Evolutionary conservation across 2,113 vertebrate species (phyloP), one percentile per base, ranked within the genome.

Genomic region (Gadus chalcogrammus): DNA sequence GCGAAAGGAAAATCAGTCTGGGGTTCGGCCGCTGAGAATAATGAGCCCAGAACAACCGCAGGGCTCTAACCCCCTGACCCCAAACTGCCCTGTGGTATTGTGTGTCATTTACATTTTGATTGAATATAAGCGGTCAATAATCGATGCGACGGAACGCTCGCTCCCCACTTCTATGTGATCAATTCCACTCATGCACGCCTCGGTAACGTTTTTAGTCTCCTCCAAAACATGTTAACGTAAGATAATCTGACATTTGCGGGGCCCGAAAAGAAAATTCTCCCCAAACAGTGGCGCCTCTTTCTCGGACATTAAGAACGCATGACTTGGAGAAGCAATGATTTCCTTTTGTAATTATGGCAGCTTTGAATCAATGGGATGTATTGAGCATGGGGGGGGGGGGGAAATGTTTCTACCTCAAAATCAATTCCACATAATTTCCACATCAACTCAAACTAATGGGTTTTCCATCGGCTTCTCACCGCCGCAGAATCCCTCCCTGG

Each of bases 341-440:
- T 58, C 55, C 80, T 81, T 88, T 85, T 79, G 78, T 88, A 91
- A 92, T 88, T 86, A 88, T 86, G 86, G 85, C 82, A 65, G 75
- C 42, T 31, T 65, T 65, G 76, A 77, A 89, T 91, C 88, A 84
- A 88, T 89, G 82, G 70, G 70, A 86, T 87, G 83, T 82, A 89
- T 84, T 62, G 87, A 88, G 79, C 82, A 83, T 78, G 88, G 20
- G 28, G 61, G n/a, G 18, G 59, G 15, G 15, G 56, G 17, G 56
- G 56, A 3, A 69, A 77, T 77, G 80, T 84, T 84, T 79, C 83
- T 75, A 84, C 75, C 85, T 79, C 81, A 66, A 76, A 82, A 91
- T 91, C 89, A 90, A 91, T 91, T 80, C 79, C 78, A 85, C 83
- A 87, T 89, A 89, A 90, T 91, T 91, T 91, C 85, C 84, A 84